A percentile compares a stretch with the other conserved stretches of the same genome.
Evolutionary conservation across 1,140 invertebrate genomes (phyloP).

Genomic region (Arctopsyche grandis): DNA sequence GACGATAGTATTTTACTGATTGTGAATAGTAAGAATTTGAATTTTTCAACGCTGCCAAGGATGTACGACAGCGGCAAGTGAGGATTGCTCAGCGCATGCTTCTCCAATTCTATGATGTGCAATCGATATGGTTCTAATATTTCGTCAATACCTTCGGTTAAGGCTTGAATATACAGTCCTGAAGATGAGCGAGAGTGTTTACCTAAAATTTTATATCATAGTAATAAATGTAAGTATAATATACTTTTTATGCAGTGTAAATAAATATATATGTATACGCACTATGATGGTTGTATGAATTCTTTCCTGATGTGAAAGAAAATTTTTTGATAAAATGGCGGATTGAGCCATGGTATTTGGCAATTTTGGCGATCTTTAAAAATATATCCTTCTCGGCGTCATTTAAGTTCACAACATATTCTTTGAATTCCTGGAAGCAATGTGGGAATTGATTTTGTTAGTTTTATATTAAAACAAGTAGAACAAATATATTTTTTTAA

Average conservation of each 20-base stretch:
- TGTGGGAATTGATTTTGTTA: background rate
- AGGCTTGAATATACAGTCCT: slow-evolving; percentile 63
- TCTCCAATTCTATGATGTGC: slow-evolving; percentile 61
- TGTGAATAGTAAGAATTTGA: slow-evolving; percentile 60
- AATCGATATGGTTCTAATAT: slow-evolving; percentile 61
- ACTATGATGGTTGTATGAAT: slow-evolving; percentile 21
- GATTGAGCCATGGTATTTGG: slow-evolving; percentile 46
- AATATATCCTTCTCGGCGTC: slow-evolving; percentile 45
- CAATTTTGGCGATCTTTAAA: slow-evolving; percentile 46
- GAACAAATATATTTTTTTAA: too few species aligned
- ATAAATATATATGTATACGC: background rate
- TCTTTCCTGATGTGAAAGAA: slow-evolving; percentile 41
- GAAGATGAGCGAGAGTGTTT: slow-evolving; percentile 36
- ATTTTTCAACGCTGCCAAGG: slow-evolving; percentile 63
- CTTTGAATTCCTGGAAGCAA: slow-evolving; percentile 46
- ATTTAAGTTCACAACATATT: slow-evolving; percentile 34
- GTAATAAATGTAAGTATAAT: background rate
- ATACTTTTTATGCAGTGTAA: background rate
- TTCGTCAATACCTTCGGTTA: slow-evolving; percentile 64
- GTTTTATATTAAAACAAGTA: too few species aligned
- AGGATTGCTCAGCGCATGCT: slow-evolving; percentile 60
- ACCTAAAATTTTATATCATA: slow-evolving; percentile 23
- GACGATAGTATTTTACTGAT: slow-evolving; percentile 61
- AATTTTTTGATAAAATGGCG: slow-evolving; percentile 48
- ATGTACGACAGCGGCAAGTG: slow-evolving; percentile 62